A percentile compares a stretch with the other conserved stretches of the same genome.
These are phyloP conservation scores for Hypocryptadius cinnamomeus DNA, from an alignment of 2,113 vertebrate species.

Conservation along the genomic window DNA sequence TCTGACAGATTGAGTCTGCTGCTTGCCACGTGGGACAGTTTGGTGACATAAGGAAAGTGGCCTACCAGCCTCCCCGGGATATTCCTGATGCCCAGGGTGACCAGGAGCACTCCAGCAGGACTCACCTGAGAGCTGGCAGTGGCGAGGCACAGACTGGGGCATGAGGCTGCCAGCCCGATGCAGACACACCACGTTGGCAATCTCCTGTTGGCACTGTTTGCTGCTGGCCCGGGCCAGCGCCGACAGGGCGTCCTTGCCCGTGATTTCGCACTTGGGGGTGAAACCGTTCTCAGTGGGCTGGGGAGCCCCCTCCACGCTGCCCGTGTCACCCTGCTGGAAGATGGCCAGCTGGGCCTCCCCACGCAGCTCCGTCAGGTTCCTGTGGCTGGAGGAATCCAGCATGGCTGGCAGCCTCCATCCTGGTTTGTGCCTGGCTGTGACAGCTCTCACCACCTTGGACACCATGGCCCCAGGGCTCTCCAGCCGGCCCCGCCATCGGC, in stretches of 20 bases:
- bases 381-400: constrained; percentile 77
- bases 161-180: constrained; percentile 89
- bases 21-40: neutral
- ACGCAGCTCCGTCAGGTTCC: constrained; percentile 76
- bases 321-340: constrained; percentile 83
- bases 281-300: constrained; percentile 83
- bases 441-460: constrained; percentile 68
- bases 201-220: constrained; percentile 91
- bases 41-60: neutral
- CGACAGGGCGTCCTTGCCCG: constrained; percentile 89
- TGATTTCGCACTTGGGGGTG: constrained; percentile 89
- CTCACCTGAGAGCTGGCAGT: constrained; percentile 87
- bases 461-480: constrained; percentile 66
- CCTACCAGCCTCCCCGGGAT: rapidly evolving
- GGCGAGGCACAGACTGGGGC: constrained; percentile 84
- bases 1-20: neutral
- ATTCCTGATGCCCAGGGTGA: neutral
- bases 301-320: constrained; percentile 90
- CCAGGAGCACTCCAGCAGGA: neutral
- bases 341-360: constrained; percentile 68
- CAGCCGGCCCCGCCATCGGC: constrained; percentile 68
- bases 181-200: constrained; percentile 89
- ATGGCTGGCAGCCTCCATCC: constrained; percentile 52
- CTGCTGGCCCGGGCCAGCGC: constrained; percentile 87
- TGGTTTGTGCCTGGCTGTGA: constrained; percentile 59